Evolutionary conservation across 2,113 vertebrate species (phyloP), one percentile per base, ranked within the genome.

Genomic region (Colinus virginianus): DNA sequence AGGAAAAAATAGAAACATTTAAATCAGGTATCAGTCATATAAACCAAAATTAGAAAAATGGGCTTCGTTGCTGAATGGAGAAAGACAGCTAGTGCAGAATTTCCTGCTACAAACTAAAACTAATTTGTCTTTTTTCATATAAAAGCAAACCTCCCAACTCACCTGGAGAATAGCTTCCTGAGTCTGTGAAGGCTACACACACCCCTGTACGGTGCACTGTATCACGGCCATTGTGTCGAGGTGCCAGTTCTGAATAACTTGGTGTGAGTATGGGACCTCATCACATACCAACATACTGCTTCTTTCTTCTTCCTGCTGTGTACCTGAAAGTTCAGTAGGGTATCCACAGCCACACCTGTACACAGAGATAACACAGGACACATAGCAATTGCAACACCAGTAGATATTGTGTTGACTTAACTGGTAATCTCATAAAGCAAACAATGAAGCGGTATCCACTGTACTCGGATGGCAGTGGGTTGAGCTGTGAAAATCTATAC

Each of bases 141-240:
- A 19, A 22, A 67, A 76, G 51, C 45, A 77, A 90, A 67, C 32
- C 32, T 53, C 19, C 11, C 15, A 63, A 78, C 28, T 34, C 75
- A 16, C 43, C 19, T 46, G n/a, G n/a, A 64, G 56, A 63, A 9
- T 71, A 30, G 22, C 43, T 70, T 84, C 40, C 69, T 75, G 56
- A 64, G 28, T 26, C 46, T 55, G 51, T 63, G 22, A n/a, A 43
- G 61, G 23, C 23, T 42, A 42, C 2, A 1, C 61, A 55, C 28
- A 1, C 1, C 0, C 4, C 11, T 18, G 12, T n/a, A 32, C 6
- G 4, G 20, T 67, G 12, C 26, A 40, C 30, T 38, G 2, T 5
- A 49, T 13, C 38, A 42, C n/a, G 59, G n/a, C 42, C 51, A 23
- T 38, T 42, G 19, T 48, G 16, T 49, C 42, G 19, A 66, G 32